Base-by-base conservation (phyloP, 1,140 invertebrate genomes). In the Campodea augens region DNA sequence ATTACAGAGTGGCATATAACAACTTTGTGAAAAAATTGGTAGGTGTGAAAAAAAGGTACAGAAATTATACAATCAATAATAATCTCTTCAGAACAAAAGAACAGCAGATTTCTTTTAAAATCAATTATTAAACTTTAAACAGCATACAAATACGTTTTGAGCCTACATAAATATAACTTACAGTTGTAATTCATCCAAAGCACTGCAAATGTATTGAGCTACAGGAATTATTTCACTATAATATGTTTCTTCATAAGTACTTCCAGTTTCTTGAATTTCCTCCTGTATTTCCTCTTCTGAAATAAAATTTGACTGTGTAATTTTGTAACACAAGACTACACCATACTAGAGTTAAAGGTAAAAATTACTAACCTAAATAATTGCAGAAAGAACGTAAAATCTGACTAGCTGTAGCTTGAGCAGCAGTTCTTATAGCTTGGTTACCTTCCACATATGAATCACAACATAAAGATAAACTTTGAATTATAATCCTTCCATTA, bases 151-250 rank as follows among this genome's bases (percentile, higher is more conserved):
- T n/a, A n/a, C n/a, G n/a, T n/a, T n/a, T n/a, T n/a, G n/a, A n/a
- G n/a, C n/a, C n/a, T n/a, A n/a, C n/a, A n/a, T n/a, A n/a, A n/a
- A n/a, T n/a, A n/a, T n/a, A 40, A 62, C 64, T 66, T 67, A 84
- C 81, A 73, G 68, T 62, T 82, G 78, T 15, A 77, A 76, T 61
- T 85, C 81, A 44, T 82, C 77, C 7, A 92, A 61, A 53, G 83
- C 78, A 52, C 84, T 81, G 60, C 82, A 86, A 38, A 90, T 74
- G 56, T 85, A 91, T 51, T 88, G 82, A 58, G 91, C 76, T 41
- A 92, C 81, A 0, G 83, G 82, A 48, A 91, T 77, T 1, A 84
- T 78, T 67, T 92, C 86, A 57, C 86, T 86, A 60, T 84, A 86
- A 51, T 81, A 84, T n/a, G 80, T 50, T 65, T 63, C 46, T 66